phyloP scores from a whole-genome alignment of 2,888 invertebrate genomes.

The Gastracanthus pulcherrimus region DNA sequence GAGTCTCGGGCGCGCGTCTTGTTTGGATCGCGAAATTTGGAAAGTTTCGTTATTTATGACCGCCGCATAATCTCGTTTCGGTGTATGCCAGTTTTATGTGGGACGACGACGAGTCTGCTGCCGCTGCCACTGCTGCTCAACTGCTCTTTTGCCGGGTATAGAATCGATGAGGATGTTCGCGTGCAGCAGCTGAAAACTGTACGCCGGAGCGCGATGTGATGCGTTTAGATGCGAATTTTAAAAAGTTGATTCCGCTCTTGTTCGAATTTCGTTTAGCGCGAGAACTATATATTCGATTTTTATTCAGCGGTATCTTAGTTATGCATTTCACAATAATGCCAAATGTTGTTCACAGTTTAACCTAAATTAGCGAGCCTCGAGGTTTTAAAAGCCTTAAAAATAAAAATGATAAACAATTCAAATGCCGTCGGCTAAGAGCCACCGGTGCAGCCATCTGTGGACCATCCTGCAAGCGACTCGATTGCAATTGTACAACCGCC shows the following conservation, averaged over 20 bases:
- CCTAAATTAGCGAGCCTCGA: no score
- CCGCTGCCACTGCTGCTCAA: background rate
- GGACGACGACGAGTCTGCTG: background rate
- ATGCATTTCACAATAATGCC: no score
- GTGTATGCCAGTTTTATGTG: constrained; percentile 49
- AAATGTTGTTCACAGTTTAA: no score
- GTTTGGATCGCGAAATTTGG: constrained; percentile 56
- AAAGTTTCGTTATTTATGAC: constrained; percentile 57
- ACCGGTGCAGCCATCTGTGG: constrained; percentile 49
- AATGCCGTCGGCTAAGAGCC: no score
- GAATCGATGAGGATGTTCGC: constrained; percentile 20
- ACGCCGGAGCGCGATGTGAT: background rate
- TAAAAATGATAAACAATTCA: background rate
- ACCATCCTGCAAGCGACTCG: constrained; percentile 2
- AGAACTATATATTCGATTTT: no score
- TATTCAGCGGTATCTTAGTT: background rate
- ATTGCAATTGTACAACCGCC: no score
- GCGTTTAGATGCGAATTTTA: constrained; percentile 21
- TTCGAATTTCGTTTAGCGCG: no score
- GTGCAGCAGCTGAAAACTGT: background rate
- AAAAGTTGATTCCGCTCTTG: background rate
- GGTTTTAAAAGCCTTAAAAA: background rate
- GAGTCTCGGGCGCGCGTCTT: constrained; percentile 26
- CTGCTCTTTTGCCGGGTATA: background rate
- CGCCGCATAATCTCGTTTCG: constrained; percentile 52